phyloP scores from a whole-genome alignment of 2,113 vertebrate genomes.

The Carassius auratus region DNA sequence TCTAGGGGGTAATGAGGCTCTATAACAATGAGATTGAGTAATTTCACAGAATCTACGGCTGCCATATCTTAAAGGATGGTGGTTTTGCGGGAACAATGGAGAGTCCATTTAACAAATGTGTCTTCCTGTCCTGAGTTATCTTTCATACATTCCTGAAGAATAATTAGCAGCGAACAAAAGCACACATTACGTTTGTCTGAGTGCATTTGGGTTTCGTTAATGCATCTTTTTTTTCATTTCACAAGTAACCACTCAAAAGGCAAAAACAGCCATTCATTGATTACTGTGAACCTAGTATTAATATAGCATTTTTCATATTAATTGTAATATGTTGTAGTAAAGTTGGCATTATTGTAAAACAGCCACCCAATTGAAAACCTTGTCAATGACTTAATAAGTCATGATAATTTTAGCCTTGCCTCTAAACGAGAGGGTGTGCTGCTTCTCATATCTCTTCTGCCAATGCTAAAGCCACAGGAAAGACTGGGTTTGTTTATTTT shows the following conservation, averaged over 20 bases:
- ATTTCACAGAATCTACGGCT: slow-evolving; percentile 67
- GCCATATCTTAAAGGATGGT: slow-evolving; percentile 70
- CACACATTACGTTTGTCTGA: slow-evolving; percentile 62
- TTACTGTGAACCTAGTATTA: slow-evolving; percentile 17
- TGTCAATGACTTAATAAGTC: slow-evolving; percentile 41
- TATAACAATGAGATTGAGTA: slow-evolving; percentile 69
- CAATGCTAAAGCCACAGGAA: no score
- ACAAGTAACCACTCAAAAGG: slow-evolving; percentile 36
- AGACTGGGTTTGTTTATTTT: slow-evolving; percentile 53
- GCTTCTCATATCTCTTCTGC: slow-evolving; percentile 62
- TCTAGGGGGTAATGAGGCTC: slow-evolving; percentile 65
- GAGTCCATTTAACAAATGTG: slow-evolving; percentile 76
- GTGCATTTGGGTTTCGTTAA: slow-evolving; percentile 72
- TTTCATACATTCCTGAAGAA: slow-evolving; percentile 70
- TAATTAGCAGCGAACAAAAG: slow-evolving; percentile 75
- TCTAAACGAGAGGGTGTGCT: slow-evolving; percentile 67
- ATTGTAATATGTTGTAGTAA: background rate
- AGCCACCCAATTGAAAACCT: slow-evolving; percentile 17
- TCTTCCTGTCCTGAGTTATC: slow-evolving; percentile 70
- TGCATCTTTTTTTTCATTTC: slow-evolving; percentile 44
- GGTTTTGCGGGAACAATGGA: slow-evolving; percentile 67
- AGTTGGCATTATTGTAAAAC: background rate
- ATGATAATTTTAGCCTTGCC: slow-evolving; percentile 59
- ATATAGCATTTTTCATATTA: slow-evolving; percentile 16
- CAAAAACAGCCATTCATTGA: slow-evolving; percentile 26